A percentile compares a stretch with the other conserved stretches of the same genome.
These are phyloP conservation scores for Anguilla obscura DNA, from an alignment of 2,797 vertebrate genomes.

Conservation along the genomic window DNA sequence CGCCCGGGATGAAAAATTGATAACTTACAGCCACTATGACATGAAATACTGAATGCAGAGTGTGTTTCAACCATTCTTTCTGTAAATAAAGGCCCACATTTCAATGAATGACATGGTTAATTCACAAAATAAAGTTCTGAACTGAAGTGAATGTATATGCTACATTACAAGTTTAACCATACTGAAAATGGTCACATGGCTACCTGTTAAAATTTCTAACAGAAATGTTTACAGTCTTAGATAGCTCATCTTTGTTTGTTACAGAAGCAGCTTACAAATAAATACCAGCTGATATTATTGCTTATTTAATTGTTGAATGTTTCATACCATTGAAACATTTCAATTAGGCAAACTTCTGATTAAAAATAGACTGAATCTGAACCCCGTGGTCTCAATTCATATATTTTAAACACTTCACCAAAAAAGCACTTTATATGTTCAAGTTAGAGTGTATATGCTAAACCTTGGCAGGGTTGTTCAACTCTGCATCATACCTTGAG, in stretches of 20 bases:
- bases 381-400: neutral
- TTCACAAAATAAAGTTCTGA: neutral
- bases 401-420: neutral
- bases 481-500: neutral
- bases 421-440: slow-evolving; percentile 5
- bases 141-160: neutral
- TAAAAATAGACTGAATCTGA: neutral
- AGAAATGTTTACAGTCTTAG: neutral
- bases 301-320: neutral
- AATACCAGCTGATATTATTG: neutral
- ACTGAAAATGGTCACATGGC: neutral
- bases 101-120: neutral
- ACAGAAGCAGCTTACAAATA: neutral
- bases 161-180: neutral
- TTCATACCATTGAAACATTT: neutral
- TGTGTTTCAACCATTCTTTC: neutral
- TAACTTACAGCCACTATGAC: neutral
- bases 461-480: neutral
- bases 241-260: neutral
- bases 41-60: neutral
- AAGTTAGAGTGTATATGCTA: neutral
- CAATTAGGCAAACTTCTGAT: neutral
- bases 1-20: neutral
- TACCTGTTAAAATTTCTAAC: neutral
- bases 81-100: neutral